Evolutionary conservation across 2,888 invertebrate species (phyloP).

Genomic region (Nomada ruficornis): DNA sequence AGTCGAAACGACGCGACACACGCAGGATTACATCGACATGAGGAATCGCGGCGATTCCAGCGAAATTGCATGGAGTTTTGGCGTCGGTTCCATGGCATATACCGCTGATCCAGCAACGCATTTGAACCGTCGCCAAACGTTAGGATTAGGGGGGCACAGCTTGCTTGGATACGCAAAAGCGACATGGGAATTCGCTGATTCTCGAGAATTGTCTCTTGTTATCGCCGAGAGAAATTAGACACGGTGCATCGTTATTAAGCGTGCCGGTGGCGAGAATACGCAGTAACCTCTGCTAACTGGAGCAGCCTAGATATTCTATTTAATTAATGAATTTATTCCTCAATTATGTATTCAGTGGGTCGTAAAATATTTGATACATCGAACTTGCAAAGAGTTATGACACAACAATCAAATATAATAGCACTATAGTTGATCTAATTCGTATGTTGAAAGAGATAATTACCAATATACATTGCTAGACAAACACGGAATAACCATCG

Average conservation of each 20-base stretch:
- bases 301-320: no score
- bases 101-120: slow-evolving; percentile 56
- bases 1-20: neutral
- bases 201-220: slow-evolving; percentile 7
- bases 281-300: no score
- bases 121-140: slow-evolving; percentile 52
- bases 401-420: no score
- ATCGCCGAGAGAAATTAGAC: slow-evolving; percentile 29
- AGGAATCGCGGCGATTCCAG: slow-evolving; percentile 16
- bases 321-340: no score
- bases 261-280: neutral
- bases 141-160: slow-evolving; percentile 17
- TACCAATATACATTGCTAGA: no score
- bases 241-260: neutral
- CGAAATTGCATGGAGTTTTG: slow-evolving; percentile 31
- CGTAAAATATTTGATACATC: no score
- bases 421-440: no score
- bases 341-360: no score
- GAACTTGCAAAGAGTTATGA: no score
- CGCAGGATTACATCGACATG: slow-evolving; percentile 22
- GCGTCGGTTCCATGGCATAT: slow-evolving; percentile 25
- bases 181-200: slow-evolving; percentile 23
- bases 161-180: slow-evolving; percentile 4
- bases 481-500: no score
- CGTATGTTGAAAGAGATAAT: no score